Conservation (phyloP, 2,113 vertebrate species). For the Aegithalos caudatus region DNA sequence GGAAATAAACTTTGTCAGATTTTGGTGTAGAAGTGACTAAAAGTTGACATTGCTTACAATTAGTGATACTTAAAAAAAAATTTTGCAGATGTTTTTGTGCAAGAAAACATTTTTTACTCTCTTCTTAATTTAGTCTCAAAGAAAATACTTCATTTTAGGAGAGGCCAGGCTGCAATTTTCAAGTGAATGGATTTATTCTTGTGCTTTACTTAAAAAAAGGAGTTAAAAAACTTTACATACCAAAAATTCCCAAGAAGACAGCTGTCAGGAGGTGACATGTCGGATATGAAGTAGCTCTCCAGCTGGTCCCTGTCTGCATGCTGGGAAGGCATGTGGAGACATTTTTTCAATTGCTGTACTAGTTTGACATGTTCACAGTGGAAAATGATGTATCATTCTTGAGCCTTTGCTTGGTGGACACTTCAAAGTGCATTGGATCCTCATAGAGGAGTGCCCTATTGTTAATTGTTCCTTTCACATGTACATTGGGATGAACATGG, state of each 20-base stretch:
- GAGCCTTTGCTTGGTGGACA: slow-evolving; percentile 72
- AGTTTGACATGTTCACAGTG: slow-evolving; percentile 71
- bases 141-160: background rate
- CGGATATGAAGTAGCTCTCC: slow-evolving; percentile 66
- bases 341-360: slow-evolving; percentile 70
- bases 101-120: background rate
- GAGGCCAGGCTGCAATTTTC: background rate
- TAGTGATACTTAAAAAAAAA: background rate
- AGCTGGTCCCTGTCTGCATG: slow-evolving; percentile 73
- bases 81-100: background rate
- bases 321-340: slow-evolving; percentile 73
- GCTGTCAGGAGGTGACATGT: slow-evolving; percentile 59
- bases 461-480: slow-evolving; percentile 88
- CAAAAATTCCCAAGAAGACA: slow-evolving; percentile 54
- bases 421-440: slow-evolving; percentile 84
- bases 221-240: slow-evolving; percentile 22
- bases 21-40: background rate
- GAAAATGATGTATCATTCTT: slow-evolving; percentile 78
- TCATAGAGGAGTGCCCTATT: slow-evolving; percentile 78
- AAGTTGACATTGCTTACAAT: background rate
- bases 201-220: background rate
- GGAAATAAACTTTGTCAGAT: background rate
- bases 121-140: background rate
- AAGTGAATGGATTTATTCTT: background rate
- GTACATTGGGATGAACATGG: slow-evolving; percentile 83